A percentile compares a stretch with the other conserved stretches of the same genome.
These are phyloP conservation scores for Coreius guichenoti DNA, from an alignment of 2,797 vertebrate genomes.

Conservation along the genomic window DNA sequence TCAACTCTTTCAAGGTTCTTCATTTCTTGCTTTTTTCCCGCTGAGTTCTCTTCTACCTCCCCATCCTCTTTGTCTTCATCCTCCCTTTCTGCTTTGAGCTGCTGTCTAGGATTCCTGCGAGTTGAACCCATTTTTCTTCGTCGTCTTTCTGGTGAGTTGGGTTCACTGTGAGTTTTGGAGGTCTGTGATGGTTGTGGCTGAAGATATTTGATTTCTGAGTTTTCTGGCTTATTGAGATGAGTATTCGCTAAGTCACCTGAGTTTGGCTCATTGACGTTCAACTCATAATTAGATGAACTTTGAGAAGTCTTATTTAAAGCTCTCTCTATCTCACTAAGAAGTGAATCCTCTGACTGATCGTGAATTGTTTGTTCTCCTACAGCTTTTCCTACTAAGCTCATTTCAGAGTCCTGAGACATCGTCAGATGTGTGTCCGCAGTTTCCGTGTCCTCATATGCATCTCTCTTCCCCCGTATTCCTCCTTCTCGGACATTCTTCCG, in stretches of 20 bases:
- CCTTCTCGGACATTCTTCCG: slow-evolving; percentile 30
- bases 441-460: slow-evolving; percentile 20
- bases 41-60: slow-evolving; percentile 39
- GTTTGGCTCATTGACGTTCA: not conserved
- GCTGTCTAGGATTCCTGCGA: slow-evolving; percentile 61
- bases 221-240: slow-evolving; percentile 20
- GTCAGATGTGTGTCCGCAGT: slow-evolving; percentile 6
- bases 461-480: not conserved
- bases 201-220: slow-evolving; percentile 21
- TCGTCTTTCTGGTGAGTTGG: slow-evolving; percentile 54
- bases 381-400: not conserved
- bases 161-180: slow-evolving; percentile 51
- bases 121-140: slow-evolving; percentile 75
- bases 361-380: slow-evolving; percentile 14
- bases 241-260: not conserved
- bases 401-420: slow-evolving; percentile 4
- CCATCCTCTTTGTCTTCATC: slow-evolving; percentile 45
- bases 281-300: slow-evolving; percentile 12
- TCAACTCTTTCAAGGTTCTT: slow-evolving; percentile 34
- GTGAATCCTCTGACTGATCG: slow-evolving; percentile 31
- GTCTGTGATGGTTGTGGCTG: slow-evolving; percentile 19
- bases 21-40: slow-evolving; percentile 21
- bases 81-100: slow-evolving; percentile 36
- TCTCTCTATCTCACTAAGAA: slow-evolving; percentile 55
- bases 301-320: slow-evolving; percentile 37